Percentiles rank a stretch among this genome's conserved stretches.
phyloP scores from a whole-genome alignment of 1,140 invertebrate species.

The Pseudomyrmex flavicornis region DNA sequence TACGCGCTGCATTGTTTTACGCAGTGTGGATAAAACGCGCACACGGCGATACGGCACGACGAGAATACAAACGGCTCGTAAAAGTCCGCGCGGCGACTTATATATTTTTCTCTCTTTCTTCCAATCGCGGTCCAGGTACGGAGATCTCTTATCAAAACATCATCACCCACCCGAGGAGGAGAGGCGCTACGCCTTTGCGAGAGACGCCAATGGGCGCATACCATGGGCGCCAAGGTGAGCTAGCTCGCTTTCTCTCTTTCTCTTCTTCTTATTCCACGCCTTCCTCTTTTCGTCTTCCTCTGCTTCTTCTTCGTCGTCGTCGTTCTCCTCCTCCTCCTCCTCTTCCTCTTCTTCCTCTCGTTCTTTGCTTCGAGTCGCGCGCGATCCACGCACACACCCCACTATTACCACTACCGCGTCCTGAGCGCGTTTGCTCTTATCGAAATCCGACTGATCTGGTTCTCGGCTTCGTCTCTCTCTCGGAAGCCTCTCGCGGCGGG shows the following conservation, averaged over 20 bases:
- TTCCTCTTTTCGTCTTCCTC: slow-evolving; percentile 18
- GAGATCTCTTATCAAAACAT: slow-evolving; percentile 18
- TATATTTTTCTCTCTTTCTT: slow-evolving; percentile 17
- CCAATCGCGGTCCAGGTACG: not conserved
- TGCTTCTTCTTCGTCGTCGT: slow-evolving; percentile 26
- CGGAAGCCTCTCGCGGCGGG: slow-evolving; percentile 5
- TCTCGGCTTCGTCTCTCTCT: slow-evolving; percentile 39
- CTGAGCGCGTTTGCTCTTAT: slow-evolving; percentile 49
- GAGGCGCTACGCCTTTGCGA: slow-evolving; percentile 75
- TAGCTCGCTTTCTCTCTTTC: slow-evolving; percentile 66
- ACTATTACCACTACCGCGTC: not conserved
- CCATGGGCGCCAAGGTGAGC: slow-evolving; percentile 83
- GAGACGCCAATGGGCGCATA: slow-evolving; percentile 82
- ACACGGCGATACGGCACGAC: slow-evolving; percentile 24
- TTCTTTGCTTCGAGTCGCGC: slow-evolving; percentile 41
- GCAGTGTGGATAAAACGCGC: slow-evolving; percentile 21
- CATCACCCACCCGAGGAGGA: not conserved
- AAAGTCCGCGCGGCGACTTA: slow-evolving; percentile 20
- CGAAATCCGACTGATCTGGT: slow-evolving; percentile 53
- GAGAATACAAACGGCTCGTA: slow-evolving; percentile 3
- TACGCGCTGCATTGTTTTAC: slow-evolving; percentile 7
- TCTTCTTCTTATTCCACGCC: slow-evolving; percentile 35
- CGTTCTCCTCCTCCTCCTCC: slow-evolving; percentile 27
- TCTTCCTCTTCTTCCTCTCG: slow-evolving; percentile 27
- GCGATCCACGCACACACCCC: slow-evolving; percentile 36